Base-by-base conservation (phyloP, 35 echinoderm and acorn worm species). In the Chiridota heheva region DNA sequence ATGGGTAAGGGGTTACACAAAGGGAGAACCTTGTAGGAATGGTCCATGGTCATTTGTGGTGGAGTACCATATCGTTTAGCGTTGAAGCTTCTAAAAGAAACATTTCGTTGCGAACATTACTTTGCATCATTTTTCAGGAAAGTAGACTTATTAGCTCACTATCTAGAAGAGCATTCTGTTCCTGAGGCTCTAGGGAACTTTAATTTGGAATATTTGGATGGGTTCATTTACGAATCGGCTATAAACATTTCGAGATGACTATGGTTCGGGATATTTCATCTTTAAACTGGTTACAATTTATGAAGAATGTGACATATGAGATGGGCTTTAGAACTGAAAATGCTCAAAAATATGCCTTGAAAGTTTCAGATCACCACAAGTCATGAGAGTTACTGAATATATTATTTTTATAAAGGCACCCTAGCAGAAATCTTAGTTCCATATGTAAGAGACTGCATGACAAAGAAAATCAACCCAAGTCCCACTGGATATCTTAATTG, bases 371-470 rank as follows among this genome's bases (percentile, higher is more conserved):
- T 62, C 63, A 89, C 32, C 76, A 89, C 55, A 89, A 81, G 42
- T 38, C 86, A 49, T 82, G 77, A 47, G 76, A 89, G 47, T 47
- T 89, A 49, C 42, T 89, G 4, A 68, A 70, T 8, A 71, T 89
- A n/a, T n/a, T n/a, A n/a, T 3, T 43, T 77, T 0, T 72, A 71
- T 60, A 6, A 57, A 34, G 76, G 77, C 24, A 73, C 63, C 17
- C 53, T 89, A 37, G 30, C 65, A 38, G 77, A 89, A 73, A 36
- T 89, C 51, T 15, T 82, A 6, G 5, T 89, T 16, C 86, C 77
- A 20, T 81, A 82, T 44, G 65, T 82, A 15, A 1, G 76, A 7
- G 76, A 82, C 4, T 61, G 77, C 28, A 17, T 27, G 1, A 64
- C 42, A 18, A 33, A 4, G 18, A 44, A 34, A 17, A 32, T 1